Base-by-base conservation (phyloP, 2,888 invertebrate genomes). In the Sphaerophoria taeniata region DNA sequence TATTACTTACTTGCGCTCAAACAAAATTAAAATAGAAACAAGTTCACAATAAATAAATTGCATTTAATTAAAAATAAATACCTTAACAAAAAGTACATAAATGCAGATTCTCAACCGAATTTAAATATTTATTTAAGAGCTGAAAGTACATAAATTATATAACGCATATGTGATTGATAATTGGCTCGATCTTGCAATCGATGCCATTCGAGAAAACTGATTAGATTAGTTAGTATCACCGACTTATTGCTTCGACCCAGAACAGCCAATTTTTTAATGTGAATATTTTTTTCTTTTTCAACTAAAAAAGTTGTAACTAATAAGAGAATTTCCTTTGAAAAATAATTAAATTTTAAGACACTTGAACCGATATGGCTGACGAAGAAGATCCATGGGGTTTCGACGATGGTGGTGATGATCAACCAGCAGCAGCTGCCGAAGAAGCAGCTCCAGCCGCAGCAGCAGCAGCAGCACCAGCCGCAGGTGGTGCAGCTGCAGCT, bases 381-480 rank as follows among this genome's bases (percentile, higher is more conserved):
- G 94, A 94, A 91, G 94, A 92, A 87, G 93, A 92, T 90, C 92
- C 94, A 91, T 92, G 92, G 92, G 93, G 93, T 88, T 93, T 93
- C 89, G 94, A 94, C 89, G 94, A 93, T 43, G 90, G 88, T 61
- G 90, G 89, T 70, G 81, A 43, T 14, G 70, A 87, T 45, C 65
- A 82, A 79, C 47, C 84, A 39, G 63, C 84, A 56, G 71, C 49
- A 45, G 78, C 47, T 9, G 34, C 71, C 34, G 58, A 79, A 65
- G 65, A 79, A 63, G 55, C 79, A 55, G 72, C 88, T 47, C 88
- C 81, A 58, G 89, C 87, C 56, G 60, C 86, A 1, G 90, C 88
- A 3, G 90, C 89, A 9, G 88, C 89, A 56, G 89, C 87, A 58
- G 60, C 85, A 1, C 90, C 88, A 2, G 90, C 89, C 7, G 88